These are phyloP conservation scores for Abramis brama DNA, from an alignment of 2,113 vertebrate genomes.

Conservation along the genomic window DNA sequence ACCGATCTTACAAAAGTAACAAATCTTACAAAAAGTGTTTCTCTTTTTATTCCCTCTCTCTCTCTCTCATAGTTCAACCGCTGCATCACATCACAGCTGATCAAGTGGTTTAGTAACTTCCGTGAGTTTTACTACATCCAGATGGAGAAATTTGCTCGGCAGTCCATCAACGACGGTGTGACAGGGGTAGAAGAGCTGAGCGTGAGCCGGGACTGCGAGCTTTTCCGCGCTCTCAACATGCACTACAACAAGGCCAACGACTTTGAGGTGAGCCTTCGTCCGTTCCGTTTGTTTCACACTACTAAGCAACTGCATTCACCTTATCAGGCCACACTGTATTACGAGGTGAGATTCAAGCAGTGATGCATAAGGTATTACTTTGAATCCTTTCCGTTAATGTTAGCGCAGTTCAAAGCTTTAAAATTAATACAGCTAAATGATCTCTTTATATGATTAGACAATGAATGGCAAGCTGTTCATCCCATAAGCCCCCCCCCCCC, in stretches of 20 bases:
- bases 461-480: constrained; percentile 40
- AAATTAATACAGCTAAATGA: constrained; percentile 34
- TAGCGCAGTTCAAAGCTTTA: constrained; percentile 6
- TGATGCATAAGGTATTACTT: not conserved
- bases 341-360: not conserved
- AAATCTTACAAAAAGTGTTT: not conserved
- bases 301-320: not conserved
- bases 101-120: constrained; percentile 99
- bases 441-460: constrained; percentile 41
- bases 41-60: constrained; percentile 51
- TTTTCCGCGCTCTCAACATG: constrained; percentile 98
- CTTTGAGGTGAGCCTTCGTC: constrained; percentile 86
- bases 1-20: not conserved
- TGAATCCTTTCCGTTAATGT: not conserved
- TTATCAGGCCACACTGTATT: not conserved
- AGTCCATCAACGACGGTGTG: constrained; percentile 97
- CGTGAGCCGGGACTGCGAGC: constrained; percentile 94
- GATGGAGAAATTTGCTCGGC: constrained; percentile 99
- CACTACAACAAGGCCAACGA: constrained; percentile 99
- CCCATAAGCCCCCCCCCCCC: not conserved
- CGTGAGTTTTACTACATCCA: constrained; percentile 99
- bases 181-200: constrained; percentile 88
- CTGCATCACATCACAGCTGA: constrained; percentile 99
- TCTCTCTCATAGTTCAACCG: constrained; percentile 88
- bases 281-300: not conserved